Base-by-base conservation (phyloP, 2,888 invertebrate species). In the Leucoma salicis region DNA sequence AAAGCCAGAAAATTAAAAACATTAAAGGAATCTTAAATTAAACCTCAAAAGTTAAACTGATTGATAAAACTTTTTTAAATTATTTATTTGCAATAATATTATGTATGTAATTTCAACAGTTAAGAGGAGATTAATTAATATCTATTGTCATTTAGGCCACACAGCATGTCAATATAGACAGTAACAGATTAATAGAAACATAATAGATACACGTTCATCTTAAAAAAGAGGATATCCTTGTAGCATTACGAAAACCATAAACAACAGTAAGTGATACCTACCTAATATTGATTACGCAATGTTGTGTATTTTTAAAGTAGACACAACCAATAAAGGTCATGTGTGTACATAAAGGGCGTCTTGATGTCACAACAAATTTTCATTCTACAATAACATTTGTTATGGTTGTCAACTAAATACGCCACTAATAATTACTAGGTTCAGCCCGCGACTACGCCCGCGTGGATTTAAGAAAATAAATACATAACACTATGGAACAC, bases 371-470 rank as follows among this genome's bases (percentile, higher is more conserved):
- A 27, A 27, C n/a, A n/a, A n/a, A 27, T 11, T 11, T n/a, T n/a
- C 11, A 35, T 46, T 27, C 14, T 31, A 43, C 43, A 42, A 39
- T 42, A 45, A 38, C 25, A 31, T 29, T 37, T 15, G 32, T 33
- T 32, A 35, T 35, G 16, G 14, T 16, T 10, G 14, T 7, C 6
- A 2, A 15, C 16, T 4, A 31, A 39, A 59, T 70, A 55, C 73
- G 71, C 61, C 66, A 63, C 75, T 75, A 62, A 60, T 65, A 68
- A 71, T 73, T 52, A n/a, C n/a, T n/a, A n/a, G n/a, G n/a, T n/a
- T n/a, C n/a, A n/a, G n/a, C n/a, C n/a, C n/a, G n/a, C n/a, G n/a
- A n/a, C n/a, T n/a, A n/a, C n/a, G n/a, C n/a, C n/a, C n/a, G n/a
- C n/a, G n/a, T n/a, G n/a, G n/a, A n/a, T n/a, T n/a, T n/a, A n/a